Base-by-base conservation (phyloP, 2,888 invertebrate genomes). In the Sclerodermus sp. region DNA sequence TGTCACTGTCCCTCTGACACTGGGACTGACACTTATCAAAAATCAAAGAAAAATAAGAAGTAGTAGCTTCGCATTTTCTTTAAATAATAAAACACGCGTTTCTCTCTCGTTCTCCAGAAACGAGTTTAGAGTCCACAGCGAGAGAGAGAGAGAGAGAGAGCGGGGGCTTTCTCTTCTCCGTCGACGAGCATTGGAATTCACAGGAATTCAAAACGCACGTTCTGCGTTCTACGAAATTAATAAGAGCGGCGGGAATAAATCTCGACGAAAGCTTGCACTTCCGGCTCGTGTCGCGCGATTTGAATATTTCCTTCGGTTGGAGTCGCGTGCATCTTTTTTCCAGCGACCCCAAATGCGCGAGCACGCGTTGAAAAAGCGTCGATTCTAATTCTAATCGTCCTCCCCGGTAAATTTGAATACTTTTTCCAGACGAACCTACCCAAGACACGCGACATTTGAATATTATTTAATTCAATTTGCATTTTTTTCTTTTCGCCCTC, bases 331-430 rank as follows among this genome's bases (percentile, higher is more conserved):
- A 5, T 23, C 4, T 23, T 23, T 23, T 23, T 5, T 23, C 8
- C 23, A 3, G 23, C 23, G 59, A 58, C 58, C 55, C 46, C 44
- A 42, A 62, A 64, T 68, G 66, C 62, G 60, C 64, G 58, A 57
- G 65, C 73, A 68, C 73, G 71, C 68, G 71, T 67, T 60, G 67
- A 58, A 56, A 61, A 56, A 57, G 62, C 60, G 60, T 50, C 59
- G 63, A 74, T 74, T 73, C 71, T 71, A 70, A 74, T 74, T 74
- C 71, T 73, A 71, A 70, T 73, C 6, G 34, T 34, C 23, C 61
- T 62, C 49, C 49, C 43, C 58, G 44, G 47, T 41, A 31, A 42
- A 51, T 47, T 51, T 51, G 38, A 46, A 51, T 43, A 47, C 8
- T 46, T 46, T 46, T 42, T 40, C 23, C n/a, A n/a, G n/a, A n/a